These are phyloP conservation scores for Steatocranus sp. DNA, from an alignment of 2,797 vertebrate genomes.

Conservation along the genomic window DNA sequence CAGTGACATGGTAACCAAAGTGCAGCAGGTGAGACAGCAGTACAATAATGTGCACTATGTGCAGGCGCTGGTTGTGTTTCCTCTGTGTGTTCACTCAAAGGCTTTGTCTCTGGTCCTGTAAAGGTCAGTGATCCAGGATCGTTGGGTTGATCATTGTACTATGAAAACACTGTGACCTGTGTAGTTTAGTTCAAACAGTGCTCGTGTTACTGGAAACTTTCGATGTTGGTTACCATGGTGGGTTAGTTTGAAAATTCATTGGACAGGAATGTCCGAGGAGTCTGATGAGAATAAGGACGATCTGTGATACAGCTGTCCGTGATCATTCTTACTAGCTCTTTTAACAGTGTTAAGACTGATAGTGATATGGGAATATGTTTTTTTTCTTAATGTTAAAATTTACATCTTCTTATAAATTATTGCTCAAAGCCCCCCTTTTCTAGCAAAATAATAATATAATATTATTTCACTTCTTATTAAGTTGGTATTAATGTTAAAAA, in stretches of 20 bases:
- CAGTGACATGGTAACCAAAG: slow-evolving; percentile 92
- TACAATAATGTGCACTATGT: neutral
- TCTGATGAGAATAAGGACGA: neutral
- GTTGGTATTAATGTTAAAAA: fast-evolving
- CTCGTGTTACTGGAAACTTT: neutral
- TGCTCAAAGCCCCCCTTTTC: neutral
- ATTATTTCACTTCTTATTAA: neutral
- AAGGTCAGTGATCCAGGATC: neutral
- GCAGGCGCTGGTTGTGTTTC: neutral
- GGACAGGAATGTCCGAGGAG: neutral
- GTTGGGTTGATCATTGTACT: neutral
- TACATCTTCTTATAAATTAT: neutral
- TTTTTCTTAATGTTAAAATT: neutral
- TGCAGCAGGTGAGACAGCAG: slow-evolving; percentile 83
- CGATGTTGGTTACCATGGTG: too few relatives aligned
- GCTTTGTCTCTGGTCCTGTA: neutral
- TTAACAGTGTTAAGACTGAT: neutral
- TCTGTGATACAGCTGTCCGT: neutral
- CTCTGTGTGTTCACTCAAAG: neutral
- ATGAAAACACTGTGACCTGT: neutral
- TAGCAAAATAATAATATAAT: neutral
- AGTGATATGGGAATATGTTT: neutral
- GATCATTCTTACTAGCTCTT: neutral
- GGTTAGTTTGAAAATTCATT: neutral
- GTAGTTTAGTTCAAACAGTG: neutral